Evolutionary conservation across 1,140 invertebrate genomes (phyloP).

Genomic region (Drosophila chauvacae): DNA sequence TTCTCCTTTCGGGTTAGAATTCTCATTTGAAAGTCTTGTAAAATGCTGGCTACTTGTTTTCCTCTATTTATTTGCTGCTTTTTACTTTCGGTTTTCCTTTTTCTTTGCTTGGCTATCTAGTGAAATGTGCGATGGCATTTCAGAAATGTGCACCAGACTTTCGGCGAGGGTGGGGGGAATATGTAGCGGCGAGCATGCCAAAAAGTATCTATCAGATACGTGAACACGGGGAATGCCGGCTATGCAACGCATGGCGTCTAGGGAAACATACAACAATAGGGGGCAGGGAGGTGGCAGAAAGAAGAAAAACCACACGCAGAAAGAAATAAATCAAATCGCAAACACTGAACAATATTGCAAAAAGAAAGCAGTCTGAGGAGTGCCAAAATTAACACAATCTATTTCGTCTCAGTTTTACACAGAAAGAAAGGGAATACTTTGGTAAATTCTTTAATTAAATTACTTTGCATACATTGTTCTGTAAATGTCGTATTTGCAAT

Average conservation of each 20-base stretch:
- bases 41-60: constrained; percentile 26
- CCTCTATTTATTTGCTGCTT: constrained; percentile 8
- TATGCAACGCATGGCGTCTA: constrained; percentile 71
- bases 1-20: constrained; percentile 54
- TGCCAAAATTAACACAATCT: constrained; percentile 65
- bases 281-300: not conserved
- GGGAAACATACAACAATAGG: not conserved
- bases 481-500: not conserved
- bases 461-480: not conserved
- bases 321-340: constrained; percentile 62
- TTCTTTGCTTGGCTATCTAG: constrained; percentile 22
- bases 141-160: constrained; percentile 66
- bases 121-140: constrained; percentile 73
- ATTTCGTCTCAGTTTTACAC: constrained; percentile 4
- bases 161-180: not conserved
- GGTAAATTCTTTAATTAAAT: not conserved
- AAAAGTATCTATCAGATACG: constrained; percentile 65
- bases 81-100: constrained; percentile 8
- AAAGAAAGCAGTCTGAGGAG: not conserved
- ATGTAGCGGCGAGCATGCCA: constrained; percentile 50
- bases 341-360: constrained; percentile 23
- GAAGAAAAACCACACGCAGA: constrained; percentile 22
- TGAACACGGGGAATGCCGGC: constrained; percentile 64
- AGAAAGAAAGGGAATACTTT: not conserved
- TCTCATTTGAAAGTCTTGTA: constrained; percentile 52